phyloP scores from a whole-genome alignment of 2,888 invertebrate genomes.

The Cosmorhoe ocellata region DNA sequence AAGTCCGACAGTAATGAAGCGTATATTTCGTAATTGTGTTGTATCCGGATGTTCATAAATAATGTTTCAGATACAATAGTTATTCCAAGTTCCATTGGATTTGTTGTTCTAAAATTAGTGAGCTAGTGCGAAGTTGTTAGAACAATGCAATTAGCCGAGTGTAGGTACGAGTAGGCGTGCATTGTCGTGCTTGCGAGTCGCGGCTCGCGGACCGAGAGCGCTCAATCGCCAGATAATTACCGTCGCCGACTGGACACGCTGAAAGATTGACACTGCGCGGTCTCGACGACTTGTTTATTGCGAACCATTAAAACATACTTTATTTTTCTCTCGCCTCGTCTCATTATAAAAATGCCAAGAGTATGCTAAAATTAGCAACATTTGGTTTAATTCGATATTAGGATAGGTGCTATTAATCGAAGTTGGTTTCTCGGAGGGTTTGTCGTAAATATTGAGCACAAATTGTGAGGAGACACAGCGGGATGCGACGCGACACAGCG shows the following conservation, averaged over 20 bases:
- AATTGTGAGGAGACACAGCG: slow-evolving; percentile 74
- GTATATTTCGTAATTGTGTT: slow-evolving; percentile 32
- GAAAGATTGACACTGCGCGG: slow-evolving; percentile 68
- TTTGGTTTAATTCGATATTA: slow-evolving; percentile 61
- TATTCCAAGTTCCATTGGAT: slow-evolving; percentile 33
- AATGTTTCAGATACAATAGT: slow-evolving; percentile 13
- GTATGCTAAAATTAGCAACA: slow-evolving; percentile 52
- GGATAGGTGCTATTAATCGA: slow-evolving; percentile 60
- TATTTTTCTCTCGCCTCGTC: slow-evolving; percentile 48
- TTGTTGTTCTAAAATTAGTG: slow-evolving; percentile 53
- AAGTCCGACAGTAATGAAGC: slow-evolving; percentile 46
- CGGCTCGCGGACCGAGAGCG: slow-evolving; percentile 31
- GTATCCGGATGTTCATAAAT: slow-evolving; percentile 11
- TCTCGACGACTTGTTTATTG: slow-evolving; percentile 69
- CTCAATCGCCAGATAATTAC: slow-evolving; percentile 65
- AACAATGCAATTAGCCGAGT: slow-evolving; percentile 62
- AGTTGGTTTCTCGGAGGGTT: slow-evolving; percentile 66
- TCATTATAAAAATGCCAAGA: slow-evolving; percentile 50
- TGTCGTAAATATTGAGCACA: slow-evolving; percentile 78
- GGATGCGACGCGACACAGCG: slow-evolving; percentile 69
- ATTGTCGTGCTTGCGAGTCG: slow-evolving; percentile 32
- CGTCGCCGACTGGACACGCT: slow-evolving; percentile 58
- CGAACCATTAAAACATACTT: slow-evolving; percentile 53
- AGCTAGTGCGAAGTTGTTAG: slow-evolving; percentile 60
- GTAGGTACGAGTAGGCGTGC: slow-evolving; percentile 46